Conservation (phyloP, 2,797 vertebrate genomes). For the Valencia hispanica region DNA sequence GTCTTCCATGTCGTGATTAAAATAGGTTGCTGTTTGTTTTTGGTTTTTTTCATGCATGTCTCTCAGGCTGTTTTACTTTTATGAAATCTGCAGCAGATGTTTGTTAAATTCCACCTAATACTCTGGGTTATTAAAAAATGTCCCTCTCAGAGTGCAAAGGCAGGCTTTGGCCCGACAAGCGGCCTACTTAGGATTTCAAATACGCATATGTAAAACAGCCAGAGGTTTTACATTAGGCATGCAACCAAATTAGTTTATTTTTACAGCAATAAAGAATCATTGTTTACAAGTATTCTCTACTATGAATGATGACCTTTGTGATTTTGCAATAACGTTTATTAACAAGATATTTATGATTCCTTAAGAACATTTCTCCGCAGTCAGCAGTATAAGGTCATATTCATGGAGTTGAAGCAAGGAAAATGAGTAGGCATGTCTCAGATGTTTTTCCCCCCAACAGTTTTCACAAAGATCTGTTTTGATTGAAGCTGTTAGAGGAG, state of each 20-base stretch:
- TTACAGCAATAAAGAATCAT: neutral
- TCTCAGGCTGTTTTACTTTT: constrained; percentile 50
- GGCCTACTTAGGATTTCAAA: constrained; percentile 40
- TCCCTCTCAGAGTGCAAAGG: constrained; percentile 36
- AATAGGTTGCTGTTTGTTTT: constrained; percentile 39
- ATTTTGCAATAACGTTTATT: neutral
- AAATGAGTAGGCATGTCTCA: neutral
- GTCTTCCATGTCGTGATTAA: constrained; percentile 1
- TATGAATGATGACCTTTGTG: neutral
- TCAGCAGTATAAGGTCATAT: neutral
- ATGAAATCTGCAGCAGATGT: constrained; percentile 69
- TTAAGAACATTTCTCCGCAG: neutral
- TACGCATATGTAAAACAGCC: constrained; percentile 17
- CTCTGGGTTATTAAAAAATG: constrained; percentile 55
- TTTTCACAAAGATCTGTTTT: neutral
- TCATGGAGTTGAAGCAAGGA: constrained; percentile 2
- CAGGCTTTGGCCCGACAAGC: constrained; percentile 38
- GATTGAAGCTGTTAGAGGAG: neutral
- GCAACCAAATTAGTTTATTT: constrained; percentile 14
- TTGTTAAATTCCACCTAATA: constrained; percentile 62
- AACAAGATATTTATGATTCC: neutral
- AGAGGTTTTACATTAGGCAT: constrained; percentile 5
- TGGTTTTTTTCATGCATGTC: constrained; percentile 5
- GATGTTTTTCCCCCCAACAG: neutral
- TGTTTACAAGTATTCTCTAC: neutral